Percentiles rank a stretch among this genome's conserved stretches.
These are phyloP conservation scores for Rhadina sibilatrix DNA, from an alignment of 2,113 vertebrate genomes.

Conservation along the genomic window DNA sequence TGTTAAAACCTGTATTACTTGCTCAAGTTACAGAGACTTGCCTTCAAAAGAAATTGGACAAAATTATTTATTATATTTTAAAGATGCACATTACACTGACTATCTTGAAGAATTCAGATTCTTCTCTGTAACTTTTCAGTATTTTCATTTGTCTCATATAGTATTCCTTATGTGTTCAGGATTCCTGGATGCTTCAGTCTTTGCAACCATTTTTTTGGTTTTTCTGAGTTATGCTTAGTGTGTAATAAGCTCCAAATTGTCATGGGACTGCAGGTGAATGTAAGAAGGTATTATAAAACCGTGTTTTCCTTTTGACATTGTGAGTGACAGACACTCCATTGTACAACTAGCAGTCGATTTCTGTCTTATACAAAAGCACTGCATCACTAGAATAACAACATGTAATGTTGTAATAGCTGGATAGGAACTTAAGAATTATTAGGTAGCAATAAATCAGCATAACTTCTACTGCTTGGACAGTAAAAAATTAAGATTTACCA, in stretches of 20 bases:
- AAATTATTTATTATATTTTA: background rate
- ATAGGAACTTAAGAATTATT: background rate
- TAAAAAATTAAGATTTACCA: background rate
- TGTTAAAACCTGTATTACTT: background rate
- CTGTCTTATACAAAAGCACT: background rate
- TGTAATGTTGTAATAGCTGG: background rate
- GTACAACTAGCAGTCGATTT: background rate
- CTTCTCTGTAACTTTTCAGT: background rate
- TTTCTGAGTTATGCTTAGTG: background rate
- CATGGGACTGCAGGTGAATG: background rate
- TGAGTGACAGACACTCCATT: background rate
- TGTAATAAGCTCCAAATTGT: background rate
- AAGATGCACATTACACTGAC: background rate
- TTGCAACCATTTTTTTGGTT: background rate
- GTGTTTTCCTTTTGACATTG: background rate
- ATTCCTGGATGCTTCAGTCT: background rate
- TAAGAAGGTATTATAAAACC: background rate
- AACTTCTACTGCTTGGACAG: background rate
- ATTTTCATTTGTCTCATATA: background rate
- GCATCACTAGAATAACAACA: background rate
- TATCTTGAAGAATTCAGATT: background rate
- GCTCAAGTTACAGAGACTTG: background rate
- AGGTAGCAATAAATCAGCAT: background rate
- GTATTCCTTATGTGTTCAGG: background rate
- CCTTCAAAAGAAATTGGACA: background rate